Base-by-base conservation (phyloP, 2,797 vertebrate species). In the Pseudomugil gertrudae region DNA sequence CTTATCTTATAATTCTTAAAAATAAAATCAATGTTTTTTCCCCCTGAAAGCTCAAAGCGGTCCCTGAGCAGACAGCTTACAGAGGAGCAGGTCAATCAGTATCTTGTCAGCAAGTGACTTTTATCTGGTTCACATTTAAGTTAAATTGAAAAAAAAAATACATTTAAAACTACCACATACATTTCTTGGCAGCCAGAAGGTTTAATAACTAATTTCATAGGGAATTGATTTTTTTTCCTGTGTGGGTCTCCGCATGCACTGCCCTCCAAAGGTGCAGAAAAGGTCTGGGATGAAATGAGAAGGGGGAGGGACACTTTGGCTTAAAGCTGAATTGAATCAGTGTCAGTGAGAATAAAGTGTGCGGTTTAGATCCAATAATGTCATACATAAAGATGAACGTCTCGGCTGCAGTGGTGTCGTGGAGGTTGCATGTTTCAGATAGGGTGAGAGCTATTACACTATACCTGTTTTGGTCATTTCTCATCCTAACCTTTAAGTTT, bases 271-370 rank as follows among this genome's bases (percentile, higher is more conserved):
- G 83, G 80, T 78, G 77, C 69, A 71, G 74, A 68, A 66, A 73
- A 75, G 71, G 77, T 74, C 60, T 55, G 64, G 78, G 72, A 57
- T 82, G 76, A 81, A 70, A 78, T 52, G 66, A 77, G 75, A 52
- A 66, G 76, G 60, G n/a, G 35, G 47, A 27, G 68, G 58, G 50
- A 53, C 76, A 66, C 71, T 81, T 90, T 86, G 75, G 84, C 90
- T 92, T 90, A 90, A 90, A 87, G 78, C 80, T 75, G 84, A 92
- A 93, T 93, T 87, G 91, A 92, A 92, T 91, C 84, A 67, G 78
- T 89, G 85, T 90, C 90, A 89, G 84, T 0, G 65, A 76, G 82
- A 86, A 88, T 87, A 86, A 90, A 90, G 80, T 78, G 80, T 51
- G 76, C 36, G 66, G 74, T 89, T 90, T 82, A 80, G 80, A 89